Percentiles rank a stretch among this genome's conserved stretches.
Evolutionary conservation across 2,113 vertebrate genomes (phyloP).

Genomic region (Astur gentilis): DNA sequence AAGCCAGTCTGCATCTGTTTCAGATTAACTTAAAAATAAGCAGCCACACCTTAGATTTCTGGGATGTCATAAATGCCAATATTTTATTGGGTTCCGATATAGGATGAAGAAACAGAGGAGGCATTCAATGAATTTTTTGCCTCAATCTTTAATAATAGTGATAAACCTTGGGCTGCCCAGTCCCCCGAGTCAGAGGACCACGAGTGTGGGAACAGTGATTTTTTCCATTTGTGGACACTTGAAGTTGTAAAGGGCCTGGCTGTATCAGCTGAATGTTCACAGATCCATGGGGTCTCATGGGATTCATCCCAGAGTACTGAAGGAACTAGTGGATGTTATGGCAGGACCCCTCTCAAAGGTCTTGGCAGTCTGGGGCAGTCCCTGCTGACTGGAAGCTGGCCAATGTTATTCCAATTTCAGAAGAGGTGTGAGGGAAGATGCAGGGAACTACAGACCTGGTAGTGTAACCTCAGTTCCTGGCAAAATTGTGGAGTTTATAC

Average conservation of each 20-base stretch:
- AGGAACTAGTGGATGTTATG: background rate
- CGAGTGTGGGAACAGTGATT: background rate
- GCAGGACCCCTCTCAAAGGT: background rate
- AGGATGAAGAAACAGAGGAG: background rate
- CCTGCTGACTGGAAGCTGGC: background rate
- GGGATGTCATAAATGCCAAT: background rate
- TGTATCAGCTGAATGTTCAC: background rate
- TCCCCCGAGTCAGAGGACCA: background rate
- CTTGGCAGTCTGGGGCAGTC: background rate
- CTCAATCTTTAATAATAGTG: background rate
- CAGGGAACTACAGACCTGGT: background rate
- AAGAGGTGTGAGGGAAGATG: background rate
- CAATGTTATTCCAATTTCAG: background rate
- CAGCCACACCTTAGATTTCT: background rate
- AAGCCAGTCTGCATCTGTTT: background rate
- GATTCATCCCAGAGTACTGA: background rate
- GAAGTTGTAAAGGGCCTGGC: background rate
- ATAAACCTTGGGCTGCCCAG: background rate
- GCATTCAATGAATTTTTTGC: background rate
- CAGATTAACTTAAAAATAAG: background rate
- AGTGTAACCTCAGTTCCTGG: background rate
- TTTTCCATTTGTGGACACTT: background rate
- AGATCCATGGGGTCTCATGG: background rate
- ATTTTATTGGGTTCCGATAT: background rate
- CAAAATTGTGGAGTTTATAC: background rate